Base-by-base conservation (phyloP, 2,888 invertebrate species). In the Drosophila meridiana region DNA sequence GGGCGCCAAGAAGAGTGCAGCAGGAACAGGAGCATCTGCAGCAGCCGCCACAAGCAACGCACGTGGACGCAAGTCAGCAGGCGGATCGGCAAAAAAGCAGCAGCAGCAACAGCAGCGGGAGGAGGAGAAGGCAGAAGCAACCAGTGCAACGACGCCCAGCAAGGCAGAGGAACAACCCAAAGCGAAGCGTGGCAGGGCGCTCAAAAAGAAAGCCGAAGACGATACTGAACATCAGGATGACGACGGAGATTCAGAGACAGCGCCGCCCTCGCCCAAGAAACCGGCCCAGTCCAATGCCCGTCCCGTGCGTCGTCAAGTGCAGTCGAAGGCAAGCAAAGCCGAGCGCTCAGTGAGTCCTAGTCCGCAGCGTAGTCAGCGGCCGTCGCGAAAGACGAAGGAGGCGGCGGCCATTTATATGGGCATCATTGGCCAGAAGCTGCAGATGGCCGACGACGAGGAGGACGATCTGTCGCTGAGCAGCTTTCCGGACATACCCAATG, bases 321-420 rank as follows among this genome's bases (percentile, higher is more conserved):
- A 77, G 32, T 63, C 58, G 2, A 78, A 78, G 26, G 61, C 59
- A 0, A 70, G 67, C 62, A 71, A 78, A 45, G 48, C 42, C 7
- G 69, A 71, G 3, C 77, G 72, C 0, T 77, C 83, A 0, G 52
- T 48, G 11, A 83, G 69, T 67, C 74, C 82, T 34, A 63, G 62
- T 61, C 91, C 78, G 32, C 73, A 75, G n/a, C 79, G 89, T 5
- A 82, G 70, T 55, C 90, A 92, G 70, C 85, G 96, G 47, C 96
- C 96, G 0, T 94, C 95, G 11, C 94, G 96, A 42, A 96, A 96
- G 92, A 96, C 96, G 0, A 96, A 96, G 92, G 96, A 96, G 92
- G 96, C 96, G 32, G 96, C 96, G 2, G 94, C 96, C 8, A 94
- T 96, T 63, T 96, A 96, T 79, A 95, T 96, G 95, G 96, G 96